Evolutionary conservation across 37 sponge, comb jelly and placozoan species (phyloP), one percentile per base, ranked within the genome.

Genomic region (Hormiphora californensis): DNA sequence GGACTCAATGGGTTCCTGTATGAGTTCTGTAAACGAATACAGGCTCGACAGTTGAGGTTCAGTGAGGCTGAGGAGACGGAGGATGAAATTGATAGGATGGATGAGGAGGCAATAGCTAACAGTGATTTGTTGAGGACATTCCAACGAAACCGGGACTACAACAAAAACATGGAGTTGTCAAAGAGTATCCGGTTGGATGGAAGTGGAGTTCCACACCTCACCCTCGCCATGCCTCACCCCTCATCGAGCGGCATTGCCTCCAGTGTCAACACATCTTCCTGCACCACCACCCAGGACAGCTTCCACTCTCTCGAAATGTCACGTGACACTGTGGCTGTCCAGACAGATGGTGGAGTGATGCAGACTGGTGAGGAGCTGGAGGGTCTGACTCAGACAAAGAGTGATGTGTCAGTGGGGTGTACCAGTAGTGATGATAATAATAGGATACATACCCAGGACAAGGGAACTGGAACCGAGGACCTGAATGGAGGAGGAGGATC

Each of bases 181-280:
- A 73, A 73, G 23, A 41, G 46, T 25, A 73, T 73, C 28, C 46
- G 81, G 25, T 28, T 73, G 35, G 43, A 46, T 21, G 25, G 46
- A 40, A 19, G 46, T 43, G 46, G 40, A n/a, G 27, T 73, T 36
- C 81, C 81, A 40, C 9, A 43, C 2, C 81, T 73, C 1, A 19
- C 81, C 2, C 44, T 73, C 32, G 38, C 35, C 32, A 73, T 73
- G 81, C 81, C 81, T 39, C 81, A 73, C 23, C 81, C 81, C 5
- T 73, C 81, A 5, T 73, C 81, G 5, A 73, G 81, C 43, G 81
- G 81, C 23, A n/a, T 73, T 33, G 81, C 46, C 3, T n/a, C n/a
- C n/a, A 73, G 81, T 40, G 46, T 41, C 44, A 73, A 73, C 35
- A 73, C 81, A 41, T n/a, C n/a, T n/a, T 73, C 81, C 46, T 73